Conservation (phyloP, 2,113 vertebrate species). For the Dipodomys spectabilis region DNA sequence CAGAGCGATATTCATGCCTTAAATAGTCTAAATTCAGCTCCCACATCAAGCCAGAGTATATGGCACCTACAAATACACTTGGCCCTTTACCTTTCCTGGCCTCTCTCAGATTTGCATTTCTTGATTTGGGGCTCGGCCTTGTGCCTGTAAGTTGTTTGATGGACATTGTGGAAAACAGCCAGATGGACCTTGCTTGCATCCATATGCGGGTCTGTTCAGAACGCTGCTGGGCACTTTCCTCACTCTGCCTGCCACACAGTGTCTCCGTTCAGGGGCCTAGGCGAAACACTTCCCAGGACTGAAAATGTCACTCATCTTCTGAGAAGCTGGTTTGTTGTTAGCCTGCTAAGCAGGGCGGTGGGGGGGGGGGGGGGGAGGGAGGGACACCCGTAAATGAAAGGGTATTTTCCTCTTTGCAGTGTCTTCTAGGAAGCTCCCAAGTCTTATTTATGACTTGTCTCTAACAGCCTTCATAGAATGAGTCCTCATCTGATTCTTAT, state of each 20-base stretch:
- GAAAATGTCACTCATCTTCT: neutral
- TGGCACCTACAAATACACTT: neutral
- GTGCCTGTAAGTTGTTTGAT: neutral
- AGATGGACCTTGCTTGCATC: neutral
- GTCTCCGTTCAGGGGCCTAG: neutral
- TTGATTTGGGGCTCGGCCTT: neutral
- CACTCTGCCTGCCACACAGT: neutral
- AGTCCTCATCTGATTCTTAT: neutral
- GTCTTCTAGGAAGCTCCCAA: neutral
- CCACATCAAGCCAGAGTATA: neutral
- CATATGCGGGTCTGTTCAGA: neutral
- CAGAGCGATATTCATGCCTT: neutral
- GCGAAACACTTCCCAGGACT: neutral
- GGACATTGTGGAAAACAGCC: neutral
- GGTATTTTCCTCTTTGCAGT: neutral
- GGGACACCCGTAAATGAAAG: neutral
- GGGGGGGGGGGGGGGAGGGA: no score
- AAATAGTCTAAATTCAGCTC: constrained; percentile 39
- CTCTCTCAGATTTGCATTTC: neutral
- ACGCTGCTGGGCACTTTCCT: neutral
- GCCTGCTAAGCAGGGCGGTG: neutral
- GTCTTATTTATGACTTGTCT: neutral
- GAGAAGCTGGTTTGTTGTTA: neutral
- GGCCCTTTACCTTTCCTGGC: neutral
- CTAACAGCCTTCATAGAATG: neutral